Conservation (phyloP, 2,888 invertebrate species). For the Marronus borbonicus region DNA sequence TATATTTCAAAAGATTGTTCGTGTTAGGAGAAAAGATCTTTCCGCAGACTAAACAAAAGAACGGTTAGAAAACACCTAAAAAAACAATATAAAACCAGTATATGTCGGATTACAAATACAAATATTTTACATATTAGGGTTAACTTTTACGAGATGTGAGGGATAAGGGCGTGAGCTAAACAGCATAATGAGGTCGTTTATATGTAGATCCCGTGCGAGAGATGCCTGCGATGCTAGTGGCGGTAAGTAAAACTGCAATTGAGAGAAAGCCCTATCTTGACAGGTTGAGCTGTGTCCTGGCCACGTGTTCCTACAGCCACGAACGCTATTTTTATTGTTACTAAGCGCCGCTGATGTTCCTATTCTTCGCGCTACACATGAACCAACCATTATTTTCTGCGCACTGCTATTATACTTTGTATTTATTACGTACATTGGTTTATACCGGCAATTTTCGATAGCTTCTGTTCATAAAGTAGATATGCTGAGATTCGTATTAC, state of each 20-base stretch:
- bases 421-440: slow-evolving; percentile 33
- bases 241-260: slow-evolving; percentile 41
- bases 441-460: slow-evolving; percentile 22
- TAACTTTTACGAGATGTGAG: slow-evolving; percentile 51
- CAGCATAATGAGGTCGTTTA: slow-evolving; percentile 54
- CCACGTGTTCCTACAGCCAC: slow-evolving; percentile 34
- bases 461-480: slow-evolving; percentile 1
- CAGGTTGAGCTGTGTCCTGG: slow-evolving; percentile 46
- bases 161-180: slow-evolving; percentile 49
- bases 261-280: slow-evolving; percentile 49
- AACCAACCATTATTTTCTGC: slow-evolving; percentile 38
- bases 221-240: slow-evolving; percentile 44
- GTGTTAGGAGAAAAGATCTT: not conserved
- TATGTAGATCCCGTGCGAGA: slow-evolving; percentile 54
- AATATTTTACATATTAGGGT: slow-evolving; percentile 55
- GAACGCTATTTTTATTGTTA: slow-evolving; percentile 29
- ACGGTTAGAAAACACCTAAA: slow-evolving; percentile 5
- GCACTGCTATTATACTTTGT: slow-evolving; percentile 33
- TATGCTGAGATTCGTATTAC: not conserved
- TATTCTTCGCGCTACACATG: slow-evolving; percentile 35
- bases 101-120: slow-evolving; percentile 52
- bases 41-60: slow-evolving; percentile 27
- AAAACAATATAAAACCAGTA: slow-evolving; percentile 40
- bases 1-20: not conserved
- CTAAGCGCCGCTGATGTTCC: slow-evolving; percentile 34